Base-by-base conservation (phyloP, 2,888 invertebrate species). In the Minunthozetes semirufus region DNA sequence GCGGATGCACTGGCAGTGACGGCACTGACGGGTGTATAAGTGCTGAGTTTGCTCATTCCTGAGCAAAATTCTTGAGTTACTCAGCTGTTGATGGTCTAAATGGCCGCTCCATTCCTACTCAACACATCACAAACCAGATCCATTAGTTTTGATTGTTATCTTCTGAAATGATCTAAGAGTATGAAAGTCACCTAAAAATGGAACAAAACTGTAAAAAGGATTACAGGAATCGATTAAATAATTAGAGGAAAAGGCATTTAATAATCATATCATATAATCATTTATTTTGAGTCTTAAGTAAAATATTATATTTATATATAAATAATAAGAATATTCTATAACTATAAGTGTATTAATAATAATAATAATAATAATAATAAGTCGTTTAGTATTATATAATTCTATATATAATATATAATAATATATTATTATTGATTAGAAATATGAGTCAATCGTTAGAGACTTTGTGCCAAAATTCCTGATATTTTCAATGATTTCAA, bases 1-100 rank as follows among this genome's bases (percentile, higher is more conserved):
- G 66, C 66, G 66, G 66, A 66, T 38, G 66, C 38, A 19, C n/a
- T 53, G n/a, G n/a, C n/a, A 4, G 17, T n/a, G 53, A 53, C 53
- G 53, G 61, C 3, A 13, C 25, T n/a, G 59, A 25, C 8, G 59
- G 22, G 4, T 66, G 38, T 9, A 38, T 38, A 4, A 66, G 19
- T n/a, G 66, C 66, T 66, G 38, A 8, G 38, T 29, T 61, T 61
- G 61, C 61, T 61, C 61, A 13, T 25, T 61, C 61, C 8, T 27
- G 11, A 6, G n/a, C 42, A 66, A n/a, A 17, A 66, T 66, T 66
- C 66, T 19, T 17, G 42, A 66, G 19, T n/a, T 8, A 38, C 66
- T 66, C 66, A 66, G 66, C 66, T 66, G 66, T 66, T 66, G 66
- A 66, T 66, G 66, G 66, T 66, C 66, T 66, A 66, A 66, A 66